Evolutionary conservation across 2,888 invertebrate genomes (phyloP), one percentile per base, ranked within the genome.

Genomic region (Melanchra persicariae): DNA sequence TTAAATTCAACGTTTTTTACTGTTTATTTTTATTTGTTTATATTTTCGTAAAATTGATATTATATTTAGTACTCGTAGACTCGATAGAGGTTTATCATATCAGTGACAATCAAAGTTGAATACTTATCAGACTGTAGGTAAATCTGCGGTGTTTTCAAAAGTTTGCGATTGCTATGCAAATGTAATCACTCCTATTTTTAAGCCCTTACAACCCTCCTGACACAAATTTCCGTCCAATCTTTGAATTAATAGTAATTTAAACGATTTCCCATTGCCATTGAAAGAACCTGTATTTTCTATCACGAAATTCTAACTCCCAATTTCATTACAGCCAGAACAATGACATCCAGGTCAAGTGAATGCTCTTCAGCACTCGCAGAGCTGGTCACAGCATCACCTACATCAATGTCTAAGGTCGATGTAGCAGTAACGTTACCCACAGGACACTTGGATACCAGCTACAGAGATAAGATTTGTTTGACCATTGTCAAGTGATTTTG

Each of bases 321-420:
- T 68, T 63, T 65, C 19, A 72, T 84, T 75, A 24, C 91, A 95
- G 95, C 95, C 3, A 85, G 95, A 82, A 95, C 95, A 65, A 94
- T 95, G 91, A 95, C 95, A 77, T 95, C 95, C 70, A 90, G 93
- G 26, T 95, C 95, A n/a, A 95, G 95, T 62, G 95, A 95, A 73
- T 94, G 93, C 65, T 95, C 95, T 0, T 90, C 95, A 0, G 94
- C 94, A 40, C 87, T 94, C 0, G 94, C 94, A 0, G 94, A 95
- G 70, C 84, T 95, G 12, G 90, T 94, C 83, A 92, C 93, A 30
- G 77, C 84, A 70, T 93, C 95, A 0, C 92, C 93, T 1, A 85
- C 89, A 1, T 91, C 94, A 0, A 77, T 91, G 26, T 94, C 94
- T 0, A 95, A 95, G 72, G 95, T 95, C 9, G 95, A 95, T 76